phyloP scores from a whole-genome alignment of 1,140 invertebrate species.

The Heliconius himera region DNA sequence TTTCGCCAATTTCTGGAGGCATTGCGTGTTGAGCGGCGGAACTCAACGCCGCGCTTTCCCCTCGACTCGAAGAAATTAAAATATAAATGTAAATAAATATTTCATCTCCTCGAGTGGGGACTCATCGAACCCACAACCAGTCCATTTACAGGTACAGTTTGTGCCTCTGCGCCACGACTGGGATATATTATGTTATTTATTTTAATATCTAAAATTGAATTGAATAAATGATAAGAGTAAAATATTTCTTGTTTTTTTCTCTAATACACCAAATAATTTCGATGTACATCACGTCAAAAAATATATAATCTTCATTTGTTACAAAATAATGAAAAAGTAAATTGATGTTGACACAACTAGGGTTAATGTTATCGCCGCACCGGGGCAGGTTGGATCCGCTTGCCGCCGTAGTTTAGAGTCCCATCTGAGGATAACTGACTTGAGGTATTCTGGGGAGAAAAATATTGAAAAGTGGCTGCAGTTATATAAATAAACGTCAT shows the following conservation, averaged over 20 bases:
- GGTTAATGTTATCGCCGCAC: slow-evolving; percentile 6
- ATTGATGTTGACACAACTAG: not conserved
- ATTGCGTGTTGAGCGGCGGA: no score
- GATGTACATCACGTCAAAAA: not conserved
- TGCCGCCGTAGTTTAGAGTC: slow-evolving; percentile 6
- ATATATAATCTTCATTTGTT: not conserved
- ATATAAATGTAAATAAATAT: no score
- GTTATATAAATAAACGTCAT: not conserved
- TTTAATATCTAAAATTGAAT: no score
- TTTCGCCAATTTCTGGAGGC: no score
- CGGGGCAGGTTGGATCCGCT: not conserved
- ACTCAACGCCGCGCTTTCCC: no score
- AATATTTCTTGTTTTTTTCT: not conserved
- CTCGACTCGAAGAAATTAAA: no score
- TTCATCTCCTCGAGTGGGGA: no score
- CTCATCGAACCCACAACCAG: no score
- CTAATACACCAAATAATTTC: not conserved
- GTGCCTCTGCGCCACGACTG: no score
- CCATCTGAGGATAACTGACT: slow-evolving; percentile 8
- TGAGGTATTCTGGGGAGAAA: not conserved
- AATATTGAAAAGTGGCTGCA: not conserved
- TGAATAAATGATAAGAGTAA: not conserved
- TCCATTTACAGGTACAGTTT: no score
- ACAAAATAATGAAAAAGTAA: not conserved
- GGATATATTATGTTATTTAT: no score